A percentile compares a stretch with the other conserved stretches of the same genome.
These are phyloP conservation scores for Phasianus colchicus DNA, from an alignment of 2,113 vertebrate genomes.

Conservation along the genomic window DNA sequence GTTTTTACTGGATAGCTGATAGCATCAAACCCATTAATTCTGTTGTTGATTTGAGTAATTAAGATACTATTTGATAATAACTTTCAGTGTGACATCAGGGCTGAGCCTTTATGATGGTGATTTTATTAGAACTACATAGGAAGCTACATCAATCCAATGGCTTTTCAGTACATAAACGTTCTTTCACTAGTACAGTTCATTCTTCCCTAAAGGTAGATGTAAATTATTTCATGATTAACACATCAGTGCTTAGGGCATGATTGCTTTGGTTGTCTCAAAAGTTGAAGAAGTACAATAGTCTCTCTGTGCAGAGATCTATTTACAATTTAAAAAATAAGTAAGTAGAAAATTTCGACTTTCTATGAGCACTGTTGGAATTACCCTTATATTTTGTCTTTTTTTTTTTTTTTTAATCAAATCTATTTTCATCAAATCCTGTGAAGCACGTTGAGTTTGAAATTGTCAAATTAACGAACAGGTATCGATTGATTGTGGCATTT, in stretches of 20 bases:
- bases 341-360: background rate
- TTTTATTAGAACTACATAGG: background rate
- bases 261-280: background rate
- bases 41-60: background rate
- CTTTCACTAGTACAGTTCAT: background rate
- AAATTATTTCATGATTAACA: background rate
- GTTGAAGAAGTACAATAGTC: background rate
- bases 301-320: background rate
- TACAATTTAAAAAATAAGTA: background rate
- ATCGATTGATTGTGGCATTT: background rate
- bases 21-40: background rate
- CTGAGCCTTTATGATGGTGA: background rate
- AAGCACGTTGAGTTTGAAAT: background rate
- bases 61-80: background rate
- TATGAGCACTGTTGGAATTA: background rate
- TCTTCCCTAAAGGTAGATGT: background rate
- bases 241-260: background rate
- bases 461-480: background rate
- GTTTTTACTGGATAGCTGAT: background rate
- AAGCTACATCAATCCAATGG: background rate
- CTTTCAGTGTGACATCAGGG: background rate
- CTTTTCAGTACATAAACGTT: background rate
- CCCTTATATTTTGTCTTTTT: background rate
- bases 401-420: background rate
- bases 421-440: background rate